Evolutionary conservation across 2,797 vertebrate species (phyloP), one percentile per base, ranked within the genome.

Genomic region (Dryobates pubescens): DNA sequence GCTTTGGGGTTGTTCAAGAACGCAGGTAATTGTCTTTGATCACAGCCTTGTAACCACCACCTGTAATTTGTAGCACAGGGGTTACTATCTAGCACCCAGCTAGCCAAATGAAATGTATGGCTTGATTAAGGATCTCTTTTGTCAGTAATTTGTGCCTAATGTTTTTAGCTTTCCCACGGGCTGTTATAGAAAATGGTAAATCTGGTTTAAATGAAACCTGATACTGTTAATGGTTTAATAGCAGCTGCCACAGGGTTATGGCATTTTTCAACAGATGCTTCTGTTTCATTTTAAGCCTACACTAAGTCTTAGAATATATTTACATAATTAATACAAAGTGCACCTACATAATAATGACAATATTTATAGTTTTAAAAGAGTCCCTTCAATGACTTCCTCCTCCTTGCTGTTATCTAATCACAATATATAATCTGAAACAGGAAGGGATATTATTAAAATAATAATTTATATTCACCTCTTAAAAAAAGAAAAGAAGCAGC

Each of bases 141-240:
- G 96, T 96, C 95, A 96, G 96, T 96, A 97, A 97, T 97, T 96
- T 95, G 97, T 97, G 96, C 93, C 92, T 97, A 97, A 97, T 97
- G 97, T 96, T 97, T 98, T 97, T 97, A 97, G 96, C 95, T 96
- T 97, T 97, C 97, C 95, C 97, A 97, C 95, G 95, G 97, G 97
- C 97, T 97, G 96, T 97, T 97, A 96, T 90, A 96, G 96, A 97
- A 98, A 98, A 97, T 96, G 95, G 97, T 96, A 98, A 98, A 97
- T 98, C 97, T 98, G 98, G 97, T 98, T 98, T 98, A 97, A 97
- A 98, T 97, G 96, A 98, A 98, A 98, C 89, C 77, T 95, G 96
- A 98, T 98, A 95, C 96, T 95, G 96, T 94, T 98, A 98, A 98
- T 98, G 96, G 97, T 97, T 97, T 97, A 98, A 98, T 97, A 97